phyloP scores from a whole-genome alignment of 1,140 invertebrate genomes.

The Zaprionus vittiger region DNA sequence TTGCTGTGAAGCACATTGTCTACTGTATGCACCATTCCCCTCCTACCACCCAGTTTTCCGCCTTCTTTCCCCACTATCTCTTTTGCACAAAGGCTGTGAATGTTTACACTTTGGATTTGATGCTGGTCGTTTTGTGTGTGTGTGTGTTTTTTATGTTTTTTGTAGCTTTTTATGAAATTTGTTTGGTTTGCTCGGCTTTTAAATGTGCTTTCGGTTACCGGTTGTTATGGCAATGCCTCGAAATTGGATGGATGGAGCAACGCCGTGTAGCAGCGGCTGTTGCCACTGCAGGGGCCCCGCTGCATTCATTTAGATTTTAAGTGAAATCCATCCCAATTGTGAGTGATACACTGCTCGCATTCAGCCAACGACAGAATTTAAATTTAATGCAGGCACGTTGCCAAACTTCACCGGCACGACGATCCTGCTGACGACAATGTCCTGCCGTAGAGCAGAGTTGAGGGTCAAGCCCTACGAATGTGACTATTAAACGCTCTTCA shows the following conservation, averaged over 20 bases:
- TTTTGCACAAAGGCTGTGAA: conserved; percentile 69
- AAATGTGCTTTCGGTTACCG: conserved; percentile 75
- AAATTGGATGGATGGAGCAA: background rate
- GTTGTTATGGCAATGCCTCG: conserved; percentile 72
- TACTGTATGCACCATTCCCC: conserved; percentile 15
- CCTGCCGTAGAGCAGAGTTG: background rate
- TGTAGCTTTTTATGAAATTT: conserved; percentile 44
- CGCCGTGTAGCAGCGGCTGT: conserved; percentile 65
- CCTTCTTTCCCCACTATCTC: background rate
- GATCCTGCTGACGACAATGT: background rate
- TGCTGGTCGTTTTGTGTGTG: conserved; percentile 57
- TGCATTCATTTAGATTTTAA: conserved; percentile 30
- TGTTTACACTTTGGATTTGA: conserved; percentile 81
- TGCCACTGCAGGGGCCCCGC: conserved; percentile 36
- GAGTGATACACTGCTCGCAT: conserved; percentile 21
- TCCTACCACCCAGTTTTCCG: background rate
- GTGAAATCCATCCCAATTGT: conserved; percentile 31
- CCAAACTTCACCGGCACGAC: conserved; percentile 8
- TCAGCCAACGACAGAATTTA: conserved; percentile 13
- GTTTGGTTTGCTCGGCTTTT: conserved; percentile 58
- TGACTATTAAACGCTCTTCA: background rate
- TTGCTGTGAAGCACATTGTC: conserved; percentile 50
- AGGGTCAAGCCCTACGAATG: no score
- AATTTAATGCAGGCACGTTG: conserved; percentile 19
- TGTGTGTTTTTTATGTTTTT: conserved; percentile 30